Evolutionary conservation across 2,888 invertebrate species (phyloP), one percentile per base, ranked within the genome.

Genomic region (Cantharis nigra): DNA sequence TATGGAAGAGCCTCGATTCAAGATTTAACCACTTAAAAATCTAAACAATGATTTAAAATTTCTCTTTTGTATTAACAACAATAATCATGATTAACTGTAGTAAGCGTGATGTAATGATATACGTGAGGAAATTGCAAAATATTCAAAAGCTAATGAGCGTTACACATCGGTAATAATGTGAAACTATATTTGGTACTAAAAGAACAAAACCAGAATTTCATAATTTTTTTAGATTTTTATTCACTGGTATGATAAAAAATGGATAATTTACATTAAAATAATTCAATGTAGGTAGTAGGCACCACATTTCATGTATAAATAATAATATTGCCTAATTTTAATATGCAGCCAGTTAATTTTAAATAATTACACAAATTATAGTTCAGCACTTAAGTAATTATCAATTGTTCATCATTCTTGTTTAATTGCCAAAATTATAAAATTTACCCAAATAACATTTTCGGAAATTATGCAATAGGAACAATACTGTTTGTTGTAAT

Each of bases 111-210:
- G 74, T 70, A 74, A 74, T 63, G 28, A 70, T 63, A 70, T 70
- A 74, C 69, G 74, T 70, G 71, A 72, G 76, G 72, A 76, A 76
- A 72, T 76, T 76, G 76, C 76, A 33, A 76, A 76, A 76, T 71
- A 67, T 71, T 69, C 67, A 70, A 69, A 72, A 63, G 76, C 63
- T 76, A 76, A 76, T 72, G 72, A 72, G 76, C 72, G 67, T 72
- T 72, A 71, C 71, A 75, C 70, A 74, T 70, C 69, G 69, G 69
- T 70, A 70, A 70, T 70, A 70, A 70, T 70, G 70, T 63, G 74
- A 74, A 74, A 74, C 70, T 63, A 69, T 33, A 49, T 73, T 49
- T 69, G 67, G 33, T 73, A 67, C 23, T 49, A 72, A 72, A 73
- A 67, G 49, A 69, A 69, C 33, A 49, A 49, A 49, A 49, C 49